Percentiles rank a stretch among this genome's conserved stretches.
phyloP scores from a whole-genome alignment of 2,888 invertebrate species.

The Ernsta delagoae region DNA sequence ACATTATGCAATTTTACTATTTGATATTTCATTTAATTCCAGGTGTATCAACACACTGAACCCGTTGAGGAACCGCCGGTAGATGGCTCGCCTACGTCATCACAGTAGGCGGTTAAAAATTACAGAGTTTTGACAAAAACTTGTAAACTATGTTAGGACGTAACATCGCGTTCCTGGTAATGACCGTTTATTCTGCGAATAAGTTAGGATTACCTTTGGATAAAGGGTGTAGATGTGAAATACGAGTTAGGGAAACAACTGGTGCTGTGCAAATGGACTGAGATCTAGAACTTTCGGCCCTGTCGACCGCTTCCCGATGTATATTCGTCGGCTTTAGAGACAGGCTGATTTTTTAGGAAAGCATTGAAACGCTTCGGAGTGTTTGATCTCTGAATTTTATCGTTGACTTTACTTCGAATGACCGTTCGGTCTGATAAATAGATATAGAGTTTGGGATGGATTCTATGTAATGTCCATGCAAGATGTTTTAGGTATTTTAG shows the following conservation, averaged over 20 bases:
- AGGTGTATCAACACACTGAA: no score
- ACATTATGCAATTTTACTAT: no score
- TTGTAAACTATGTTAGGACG: not conserved
- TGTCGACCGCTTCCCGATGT: not conserved
- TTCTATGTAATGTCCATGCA: not conserved
- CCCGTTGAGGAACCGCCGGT: no score
- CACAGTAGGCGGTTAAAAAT: no score
- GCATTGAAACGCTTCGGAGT: not conserved
- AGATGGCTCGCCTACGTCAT: no score
- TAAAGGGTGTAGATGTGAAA: not conserved
- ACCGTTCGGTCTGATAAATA: not conserved
- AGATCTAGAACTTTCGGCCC: not conserved
- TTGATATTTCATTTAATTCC: no score
- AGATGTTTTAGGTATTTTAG: not conserved
- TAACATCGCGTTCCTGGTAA: not conserved
- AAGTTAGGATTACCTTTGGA: not conserved
- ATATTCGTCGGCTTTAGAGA: not conserved
- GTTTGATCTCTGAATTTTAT: not conserved
- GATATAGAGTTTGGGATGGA: not conserved
- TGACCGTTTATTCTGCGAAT: not conserved
- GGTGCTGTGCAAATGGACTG: slow-evolving; percentile 12
- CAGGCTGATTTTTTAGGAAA: not conserved
- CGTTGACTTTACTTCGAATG: not conserved
- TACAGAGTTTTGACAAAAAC: not conserved
- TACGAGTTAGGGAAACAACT: slow-evolving; percentile 5